phyloP scores from a whole-genome alignment of 1,140 invertebrate genomes.

The Grapholita molesta region DNA sequence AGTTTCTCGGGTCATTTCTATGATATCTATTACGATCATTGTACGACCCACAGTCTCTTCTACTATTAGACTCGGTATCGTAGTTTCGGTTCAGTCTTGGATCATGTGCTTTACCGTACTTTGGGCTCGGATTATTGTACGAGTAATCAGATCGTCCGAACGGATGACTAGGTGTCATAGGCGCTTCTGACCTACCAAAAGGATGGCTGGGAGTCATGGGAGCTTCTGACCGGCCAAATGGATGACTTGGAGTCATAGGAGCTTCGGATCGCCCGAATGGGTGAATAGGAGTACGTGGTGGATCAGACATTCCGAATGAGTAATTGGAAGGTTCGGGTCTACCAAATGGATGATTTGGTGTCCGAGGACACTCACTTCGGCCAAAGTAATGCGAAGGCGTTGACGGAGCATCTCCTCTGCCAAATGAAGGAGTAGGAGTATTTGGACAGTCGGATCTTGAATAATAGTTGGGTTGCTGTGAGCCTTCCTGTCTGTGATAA shows the following conservation, averaged over 20 bases:
- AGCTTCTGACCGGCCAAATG: slow-evolving; percentile 26
- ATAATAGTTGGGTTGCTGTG: slow-evolving; percentile 2
- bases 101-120: slow-evolving; percentile 41
- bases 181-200: slow-evolving; percentile 31
- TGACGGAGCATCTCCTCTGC: slow-evolving; percentile 6
- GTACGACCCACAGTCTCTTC: slow-evolving; percentile 30
- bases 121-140: slow-evolving; percentile 38
- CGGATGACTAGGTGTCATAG: slow-evolving; percentile 30
- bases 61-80: slow-evolving; percentile 31
- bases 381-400: slow-evolving; percentile 14
- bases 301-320: background rate
- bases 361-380: slow-evolving; percentile 4
- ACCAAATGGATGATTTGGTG: slow-evolving; percentile 25
- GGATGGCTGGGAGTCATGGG: slow-evolving; percentile 25
- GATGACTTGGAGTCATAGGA: slow-evolving; percentile 29
- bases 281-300: slow-evolving; percentile 25
- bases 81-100: slow-evolving; percentile 49
- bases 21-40: slow-evolving; percentile 31
- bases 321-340: slow-evolving; percentile 20
- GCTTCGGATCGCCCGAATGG: slow-evolving; percentile 25
- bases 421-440: slow-evolving; percentile 21
- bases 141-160: slow-evolving; percentile 20
- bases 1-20: slow-evolving; percentile 26
- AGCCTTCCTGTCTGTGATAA: slow-evolving; percentile 16
- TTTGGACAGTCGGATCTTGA: slow-evolving; percentile 22